Evolutionary conservation across 2,113 vertebrate species (phyloP).

Genomic region (Chiloscyllium plagiosum): DNA sequence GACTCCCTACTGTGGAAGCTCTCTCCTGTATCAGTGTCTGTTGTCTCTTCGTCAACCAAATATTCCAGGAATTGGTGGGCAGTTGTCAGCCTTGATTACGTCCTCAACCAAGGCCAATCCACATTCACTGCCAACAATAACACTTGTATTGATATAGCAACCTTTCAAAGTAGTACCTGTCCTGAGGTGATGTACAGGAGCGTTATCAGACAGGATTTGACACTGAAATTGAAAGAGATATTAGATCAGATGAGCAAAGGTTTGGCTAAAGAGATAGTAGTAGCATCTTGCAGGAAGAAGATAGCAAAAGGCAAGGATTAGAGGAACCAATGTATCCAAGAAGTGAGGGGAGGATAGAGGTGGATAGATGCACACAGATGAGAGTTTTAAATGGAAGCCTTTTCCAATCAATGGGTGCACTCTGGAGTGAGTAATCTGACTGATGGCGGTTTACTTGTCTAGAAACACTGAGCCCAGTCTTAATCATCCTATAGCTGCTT

Average conservation of each 20-base stretch:
- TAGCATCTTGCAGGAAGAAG: not conserved
- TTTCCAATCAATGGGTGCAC: no score
- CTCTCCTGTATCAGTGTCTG: no score
- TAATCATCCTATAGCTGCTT: not conserved
- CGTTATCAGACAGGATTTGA: not conserved
- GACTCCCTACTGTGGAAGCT: no score
- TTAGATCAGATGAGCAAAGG: not conserved
- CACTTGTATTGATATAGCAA: not conserved
- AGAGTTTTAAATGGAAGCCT: no score
- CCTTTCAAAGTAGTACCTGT: not conserved
- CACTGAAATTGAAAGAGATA: not conserved
- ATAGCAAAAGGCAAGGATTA: not conserved
- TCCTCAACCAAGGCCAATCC: not conserved
- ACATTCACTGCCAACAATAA: not conserved
- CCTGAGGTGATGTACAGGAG: not conserved
- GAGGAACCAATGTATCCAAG: no score
- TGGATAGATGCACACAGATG: no score
- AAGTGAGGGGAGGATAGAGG: no score
- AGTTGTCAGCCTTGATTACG: not conserved
- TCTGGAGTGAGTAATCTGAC: not conserved
- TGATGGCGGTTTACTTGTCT: not conserved
- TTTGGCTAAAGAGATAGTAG: not conserved
- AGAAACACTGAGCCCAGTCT: not conserved
- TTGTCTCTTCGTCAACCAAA: not conserved
- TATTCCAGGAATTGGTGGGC: not conserved